Evolutionary conservation across 1,140 invertebrate genomes (phyloP).

Genomic region (Euura lappo): DNA sequence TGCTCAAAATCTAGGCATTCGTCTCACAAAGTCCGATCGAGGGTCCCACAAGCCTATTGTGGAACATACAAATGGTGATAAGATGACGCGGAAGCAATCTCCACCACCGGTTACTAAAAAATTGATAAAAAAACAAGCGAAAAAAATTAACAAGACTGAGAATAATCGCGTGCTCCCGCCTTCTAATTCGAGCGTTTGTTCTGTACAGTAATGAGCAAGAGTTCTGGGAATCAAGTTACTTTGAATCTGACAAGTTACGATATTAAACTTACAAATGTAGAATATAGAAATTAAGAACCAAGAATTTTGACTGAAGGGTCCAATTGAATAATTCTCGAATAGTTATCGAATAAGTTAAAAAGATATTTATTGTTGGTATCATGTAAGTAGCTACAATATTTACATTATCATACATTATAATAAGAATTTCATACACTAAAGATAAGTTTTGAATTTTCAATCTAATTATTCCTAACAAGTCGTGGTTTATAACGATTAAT

Average conservation of each 20-base stretch:
- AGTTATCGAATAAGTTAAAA: slow-evolving; percentile 1
- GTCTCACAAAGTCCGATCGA: slow-evolving; percentile 69
- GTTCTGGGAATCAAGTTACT: not conserved
- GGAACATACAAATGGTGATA: slow-evolving; percentile 67
- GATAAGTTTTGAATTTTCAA: not conserved
- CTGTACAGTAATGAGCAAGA: slow-evolving; percentile 35
- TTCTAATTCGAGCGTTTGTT: slow-evolving; percentile 49
- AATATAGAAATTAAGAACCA: not conserved
- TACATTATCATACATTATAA: slow-evolving; percentile 7
- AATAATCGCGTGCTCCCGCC: slow-evolving; percentile 37
- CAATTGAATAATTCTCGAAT: not conserved
- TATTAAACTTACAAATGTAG: not conserved
- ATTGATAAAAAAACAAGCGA: slow-evolving; percentile 48
- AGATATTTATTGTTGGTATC: not conserved
- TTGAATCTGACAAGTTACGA: slow-evolving; percentile 3
- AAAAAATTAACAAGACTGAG: slow-evolving; percentile 44
- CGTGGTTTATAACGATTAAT: not conserved
- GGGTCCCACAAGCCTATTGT: slow-evolving; percentile 72
- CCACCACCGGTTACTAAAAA: slow-evolving; percentile 44
- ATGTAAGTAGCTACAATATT: not conserved
- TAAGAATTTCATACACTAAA: not conserved
- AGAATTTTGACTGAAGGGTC: not conserved
- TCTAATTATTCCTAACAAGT: not conserved
- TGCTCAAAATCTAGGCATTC: slow-evolving; percentile 70
- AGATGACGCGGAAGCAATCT: slow-evolving; percentile 12